Base-by-base conservation (phyloP, 2,888 invertebrate species). In the Selenia dentaria region DNA sequence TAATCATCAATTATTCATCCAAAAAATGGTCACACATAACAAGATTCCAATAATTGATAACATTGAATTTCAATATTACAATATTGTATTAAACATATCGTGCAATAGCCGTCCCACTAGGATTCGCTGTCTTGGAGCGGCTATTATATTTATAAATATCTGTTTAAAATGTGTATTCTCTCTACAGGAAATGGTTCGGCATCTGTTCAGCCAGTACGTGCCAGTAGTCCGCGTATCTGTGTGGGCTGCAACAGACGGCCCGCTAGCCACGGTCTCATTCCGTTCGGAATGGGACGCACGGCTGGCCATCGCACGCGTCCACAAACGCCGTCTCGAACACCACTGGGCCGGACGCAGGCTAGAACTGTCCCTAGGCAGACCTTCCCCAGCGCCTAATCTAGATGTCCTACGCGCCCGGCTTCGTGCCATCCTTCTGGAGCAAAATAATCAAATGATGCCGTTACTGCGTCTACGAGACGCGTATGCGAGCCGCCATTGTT, bases 381-480 rank as follows among this genome's bases (percentile, higher is more conserved):
- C 92, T 3, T 92, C 92, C 4, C 92, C 93, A 0, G 92, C 94
- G 0, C 93, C 94, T 62, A 93, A 93, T 1, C 92, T 86, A 72
- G 89, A 94, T 44, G 91, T 94, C 1, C 83, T 94, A 3, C 83
- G 94, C 51, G 92, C 94, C 0, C 94, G 96, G 62, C 94, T 96
- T 1, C 91, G 95, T 0, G 93, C 94, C 45, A 85, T 97, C 25
- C 89, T 97, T 10, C 84, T 94, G 71, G 96, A 96, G 70, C 95
- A 96, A 26, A 95, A 95, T 13, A 93, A 93, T 1, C 92, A 94
- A 68, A 92, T 92, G 40, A 46, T 97, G 59, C 96, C 97, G 0
- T 85, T 97, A 0, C 94, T 96, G 62, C 94, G 96, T 66, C 93
- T 98, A 56, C 92, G 97, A 34, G 96, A 97, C 72, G 92, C 96